Evolutionary conservation across 2,888 invertebrate genomes (phyloP).

Genomic region (Leptarthrus brevirostris): DNA sequence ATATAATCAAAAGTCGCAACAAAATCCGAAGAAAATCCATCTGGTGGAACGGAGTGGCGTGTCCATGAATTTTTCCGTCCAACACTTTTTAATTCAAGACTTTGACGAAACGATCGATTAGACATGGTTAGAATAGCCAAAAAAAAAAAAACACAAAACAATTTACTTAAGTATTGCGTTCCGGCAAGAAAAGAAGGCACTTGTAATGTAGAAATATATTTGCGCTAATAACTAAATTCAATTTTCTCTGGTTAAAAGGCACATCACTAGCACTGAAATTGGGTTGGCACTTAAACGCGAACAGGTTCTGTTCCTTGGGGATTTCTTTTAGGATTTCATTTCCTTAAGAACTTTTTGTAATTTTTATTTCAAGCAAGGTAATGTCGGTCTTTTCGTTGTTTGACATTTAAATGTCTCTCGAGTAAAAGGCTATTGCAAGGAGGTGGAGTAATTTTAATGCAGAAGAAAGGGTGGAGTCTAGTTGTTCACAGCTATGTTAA

Average conservation of each 20-base stretch:
- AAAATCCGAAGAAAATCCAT: conserved; percentile 62
- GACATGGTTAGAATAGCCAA: not conserved
- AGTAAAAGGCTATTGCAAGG: not conserved
- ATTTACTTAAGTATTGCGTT: not conserved
- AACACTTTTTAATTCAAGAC: conserved; percentile 17
- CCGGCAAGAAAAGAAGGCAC: conserved; percentile 17
- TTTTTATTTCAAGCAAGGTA: not conserved
- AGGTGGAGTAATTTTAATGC: not conserved
- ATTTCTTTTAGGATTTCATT: conserved; percentile 6
- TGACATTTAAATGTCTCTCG: conserved; percentile 33
- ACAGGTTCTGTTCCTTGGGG: not conserved
- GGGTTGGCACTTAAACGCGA: conserved; percentile 20
- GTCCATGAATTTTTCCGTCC: conserved; percentile 61
- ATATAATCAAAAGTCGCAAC: conserved; percentile 61
- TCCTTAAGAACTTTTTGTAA: not conserved
- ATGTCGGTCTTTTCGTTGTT: conserved; percentile 14
- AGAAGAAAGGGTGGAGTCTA: not conserved
- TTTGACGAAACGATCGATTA: conserved; percentile 27
- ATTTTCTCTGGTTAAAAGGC: not conserved
- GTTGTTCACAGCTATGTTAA: too few species aligned
- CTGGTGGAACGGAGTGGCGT: conserved; percentile 64
- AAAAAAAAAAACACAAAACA: too few species aligned
- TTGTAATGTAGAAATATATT: conserved; percentile 5
- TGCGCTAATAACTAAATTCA: not conserved
- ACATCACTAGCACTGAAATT: not conserved